These are phyloP conservation scores for Octonoba sinensis DNA, from an alignment of 2,888 invertebrate genomes.

Conservation along the genomic window DNA sequence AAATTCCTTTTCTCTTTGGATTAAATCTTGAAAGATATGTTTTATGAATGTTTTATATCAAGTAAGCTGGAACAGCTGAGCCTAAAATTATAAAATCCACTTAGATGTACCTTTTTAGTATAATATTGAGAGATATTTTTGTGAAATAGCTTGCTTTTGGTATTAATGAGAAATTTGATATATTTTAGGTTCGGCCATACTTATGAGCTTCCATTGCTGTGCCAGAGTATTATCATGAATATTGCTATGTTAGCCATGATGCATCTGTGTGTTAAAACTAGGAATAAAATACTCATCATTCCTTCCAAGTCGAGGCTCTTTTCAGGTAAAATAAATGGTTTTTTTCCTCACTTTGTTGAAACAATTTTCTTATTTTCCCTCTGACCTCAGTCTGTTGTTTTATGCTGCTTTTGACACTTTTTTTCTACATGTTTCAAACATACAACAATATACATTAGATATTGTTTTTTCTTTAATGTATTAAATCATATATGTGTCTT, in stretches of 20 bases:
- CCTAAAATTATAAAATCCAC: too few relatives aligned
- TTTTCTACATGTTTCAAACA: too few relatives aligned
- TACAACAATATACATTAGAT: too few relatives aligned
- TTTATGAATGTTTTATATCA: too few relatives aligned
- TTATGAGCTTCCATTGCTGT: conserved; percentile 93
- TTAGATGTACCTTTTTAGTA: too few relatives aligned
- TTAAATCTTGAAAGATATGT: too few relatives aligned
- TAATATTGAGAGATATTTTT: too few relatives aligned
- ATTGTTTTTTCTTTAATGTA: too few relatives aligned
- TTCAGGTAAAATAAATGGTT: conserved; percentile 77
- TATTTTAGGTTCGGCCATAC: conserved; percentile 93
- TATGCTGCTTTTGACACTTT: not conserved
- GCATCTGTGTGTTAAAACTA: conserved; percentile 89
- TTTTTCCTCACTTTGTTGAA: not conserved
- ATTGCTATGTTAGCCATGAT: conserved; percentile 95
- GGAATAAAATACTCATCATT: conserved; percentile 83
- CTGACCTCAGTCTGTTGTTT: not conserved
- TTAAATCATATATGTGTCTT: too few relatives aligned
- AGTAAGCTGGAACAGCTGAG: too few relatives aligned
- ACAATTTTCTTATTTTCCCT: not conserved
- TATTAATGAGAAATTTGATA: not conserved
- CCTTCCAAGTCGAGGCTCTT: conserved; percentile 80
- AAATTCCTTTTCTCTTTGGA: too few relatives aligned
- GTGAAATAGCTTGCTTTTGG: not conserved
- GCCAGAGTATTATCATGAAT: conserved; percentile 98